These are phyloP conservation scores for Eustalomyia histrio DNA, from an alignment of 2,888 invertebrate species.

Conservation along the genomic window DNA sequence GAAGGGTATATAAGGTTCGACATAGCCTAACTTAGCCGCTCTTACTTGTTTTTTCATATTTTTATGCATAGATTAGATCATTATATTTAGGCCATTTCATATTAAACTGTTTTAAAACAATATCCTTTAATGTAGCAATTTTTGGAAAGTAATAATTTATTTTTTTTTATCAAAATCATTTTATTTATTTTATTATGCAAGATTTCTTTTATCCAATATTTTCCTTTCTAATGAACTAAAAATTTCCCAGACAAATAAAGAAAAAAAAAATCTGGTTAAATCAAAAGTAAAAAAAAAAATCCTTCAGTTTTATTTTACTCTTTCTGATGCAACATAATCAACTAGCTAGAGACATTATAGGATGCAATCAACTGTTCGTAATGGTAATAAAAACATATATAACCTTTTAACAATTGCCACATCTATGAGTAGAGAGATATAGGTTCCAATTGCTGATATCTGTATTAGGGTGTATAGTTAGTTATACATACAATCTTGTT, in stretches of 20 bases:
- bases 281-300: slow-evolving; percentile 29
- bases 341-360: slow-evolving; percentile 45
- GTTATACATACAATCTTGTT: slow-evolving; percentile 12
- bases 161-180: background rate
- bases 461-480: background rate
- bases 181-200: background rate
- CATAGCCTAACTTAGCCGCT: too few relatives aligned
- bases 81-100: too few relatives aligned
- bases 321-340: slow-evolving; percentile 46
- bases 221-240: slow-evolving; percentile 35
- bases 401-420: slow-evolving; percentile 18
- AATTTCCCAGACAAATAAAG: slow-evolving; percentile 30
- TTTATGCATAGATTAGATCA: too few relatives aligned
- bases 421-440: background rate
- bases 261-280: background rate
- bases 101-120: too few relatives aligned
- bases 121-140: background rate
- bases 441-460: background rate
- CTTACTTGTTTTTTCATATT: too few relatives aligned
- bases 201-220: slow-evolving; percentile 24
- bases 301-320: slow-evolving; percentile 6
- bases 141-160: background rate
- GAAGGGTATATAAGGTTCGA: too few relatives aligned
- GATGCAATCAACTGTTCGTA: slow-evolving; percentile 55
- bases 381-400: slow-evolving; percentile 45